Base-by-base conservation (phyloP, 2,888 invertebrate genomes). In the Gonocerus acuteangulatus region DNA sequence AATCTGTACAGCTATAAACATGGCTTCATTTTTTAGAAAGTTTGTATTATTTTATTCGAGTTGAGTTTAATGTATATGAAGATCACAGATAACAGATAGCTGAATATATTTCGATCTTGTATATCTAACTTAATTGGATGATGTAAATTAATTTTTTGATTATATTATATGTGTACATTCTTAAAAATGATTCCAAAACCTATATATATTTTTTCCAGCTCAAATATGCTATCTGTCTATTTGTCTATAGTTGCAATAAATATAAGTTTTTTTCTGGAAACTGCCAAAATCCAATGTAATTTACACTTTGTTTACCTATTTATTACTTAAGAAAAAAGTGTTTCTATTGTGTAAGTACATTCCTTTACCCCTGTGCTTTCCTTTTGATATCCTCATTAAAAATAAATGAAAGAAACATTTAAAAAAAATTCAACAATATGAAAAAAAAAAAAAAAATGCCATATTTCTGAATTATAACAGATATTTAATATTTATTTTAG, bases 231-330 rank as follows among this genome's bases (percentile, higher is more conserved):
- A 64, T 64, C 61, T 64, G 51, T 64, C 56, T 64, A 60, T 61
- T 62, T 66, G 63, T 65, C 63, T 65, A 66, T 63, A 66, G 66
- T 63, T 65, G 63, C 66, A 66, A 65, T 66, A 65, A 65, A 66
- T 63, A 61, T 65, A 60, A 66, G 57, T 63, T 63, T 54, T 62
- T 48, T 54, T 57, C 47, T 57, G 57, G 57, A 57, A 57, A 57
- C 57, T 57, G 57, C 57, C 57, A 57, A 47, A 47, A 47, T 45
- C 32, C 39, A 45, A 57, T 57, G 57, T 57, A 57, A 57, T 57
- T 57, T 57, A 57, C 57, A 47, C 32, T 45, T 57, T 57, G 57
- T 57, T 57, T 47, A 57, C 47, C 47, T 57, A 47, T 57, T 57
- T 47, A 57, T 47, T 57, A 54, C 54, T 42, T 54, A 54, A 54